phyloP scores from a whole-genome alignment of 1,140 invertebrate species.

The Bathynomus jamesi region DNA sequence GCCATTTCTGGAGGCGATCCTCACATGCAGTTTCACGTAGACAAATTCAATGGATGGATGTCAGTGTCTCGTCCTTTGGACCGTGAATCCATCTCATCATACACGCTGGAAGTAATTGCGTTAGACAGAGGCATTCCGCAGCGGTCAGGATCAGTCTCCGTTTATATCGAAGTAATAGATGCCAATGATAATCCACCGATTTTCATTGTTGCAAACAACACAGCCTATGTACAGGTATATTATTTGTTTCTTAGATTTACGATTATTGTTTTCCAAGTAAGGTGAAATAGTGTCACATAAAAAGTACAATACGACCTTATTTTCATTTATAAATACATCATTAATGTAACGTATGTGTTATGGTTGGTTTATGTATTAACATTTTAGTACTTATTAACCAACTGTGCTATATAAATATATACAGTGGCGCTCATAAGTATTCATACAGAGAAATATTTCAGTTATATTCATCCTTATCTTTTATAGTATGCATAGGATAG shows the following conservation, averaged over 20 bases:
- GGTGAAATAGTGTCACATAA: not conserved
- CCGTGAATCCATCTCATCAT: conserved; percentile 67
- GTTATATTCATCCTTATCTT: too few species aligned
- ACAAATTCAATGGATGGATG: conserved; percentile 68
- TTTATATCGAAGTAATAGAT: conserved; percentile 74
- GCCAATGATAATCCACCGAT: conserved; percentile 82
- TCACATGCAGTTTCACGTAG: conserved; percentile 66
- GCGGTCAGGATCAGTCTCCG: conserved; percentile 60
- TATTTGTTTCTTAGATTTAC: conserved; percentile 7
- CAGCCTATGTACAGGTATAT: conserved; percentile 60
- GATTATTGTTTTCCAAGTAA: not conserved
- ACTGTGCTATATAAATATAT: too few species aligned
- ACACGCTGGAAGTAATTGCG: conserved; percentile 69
- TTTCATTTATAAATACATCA: too few species aligned
- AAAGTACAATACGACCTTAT: too few species aligned
- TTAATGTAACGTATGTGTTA: too few species aligned
- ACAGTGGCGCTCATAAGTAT: too few species aligned
- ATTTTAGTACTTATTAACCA: too few species aligned
- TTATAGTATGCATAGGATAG: too few species aligned
- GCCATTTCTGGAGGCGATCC: conserved; percentile 69
- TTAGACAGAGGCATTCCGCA: conserved; percentile 68
- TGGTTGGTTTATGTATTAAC: too few species aligned
- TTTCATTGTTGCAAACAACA: conserved; percentile 69
- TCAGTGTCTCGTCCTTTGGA: conserved; percentile 66
- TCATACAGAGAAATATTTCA: too few species aligned